Evolutionary conservation across 92 coral and sea anemone species (phyloP).

Genomic region (Palythoa heliodiscus): DNA sequence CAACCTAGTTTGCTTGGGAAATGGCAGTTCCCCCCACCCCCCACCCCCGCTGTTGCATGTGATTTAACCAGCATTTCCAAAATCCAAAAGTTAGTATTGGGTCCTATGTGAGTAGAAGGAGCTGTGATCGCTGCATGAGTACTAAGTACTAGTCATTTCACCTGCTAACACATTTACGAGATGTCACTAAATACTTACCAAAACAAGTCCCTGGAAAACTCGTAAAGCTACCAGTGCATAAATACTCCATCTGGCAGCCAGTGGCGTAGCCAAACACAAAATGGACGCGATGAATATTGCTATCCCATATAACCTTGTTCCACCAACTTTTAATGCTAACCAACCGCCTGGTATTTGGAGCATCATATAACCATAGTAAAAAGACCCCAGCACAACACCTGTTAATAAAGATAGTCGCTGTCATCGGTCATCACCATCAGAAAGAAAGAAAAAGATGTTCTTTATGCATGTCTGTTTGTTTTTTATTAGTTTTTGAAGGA

Average conservation of each 20-base stretch:
- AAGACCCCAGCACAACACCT: constrained; percentile 91
- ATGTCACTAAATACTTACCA: constrained; percentile 82
- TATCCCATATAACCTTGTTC: constrained; percentile 76
- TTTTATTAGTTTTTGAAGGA: no score
- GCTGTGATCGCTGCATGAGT: no score
- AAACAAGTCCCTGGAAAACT: constrained; percentile 75
- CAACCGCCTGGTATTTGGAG: constrained; percentile 89
- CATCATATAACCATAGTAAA: constrained; percentile 88
- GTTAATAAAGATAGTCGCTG: background rate
- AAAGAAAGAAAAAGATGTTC: no score
- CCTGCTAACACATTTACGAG: no score
- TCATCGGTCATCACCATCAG: background rate
- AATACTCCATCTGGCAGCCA: constrained; percentile 80
- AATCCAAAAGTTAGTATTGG: no score
- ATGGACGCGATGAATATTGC: constrained; percentile 75
- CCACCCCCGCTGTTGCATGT: background rate
- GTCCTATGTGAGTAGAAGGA: no score
- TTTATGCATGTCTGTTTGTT: no score
- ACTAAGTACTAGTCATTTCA: no score
- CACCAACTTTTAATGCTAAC: constrained; percentile 83
- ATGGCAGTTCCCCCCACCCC: no score
- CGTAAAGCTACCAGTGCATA: constrained; percentile 68
- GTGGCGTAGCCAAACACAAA: constrained; percentile 73
- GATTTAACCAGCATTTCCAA: no score
- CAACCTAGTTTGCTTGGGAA: no score